Evolutionary conservation across 2,797 vertebrate species (phyloP).

Genomic region (Sebastes nivosus): DNA sequence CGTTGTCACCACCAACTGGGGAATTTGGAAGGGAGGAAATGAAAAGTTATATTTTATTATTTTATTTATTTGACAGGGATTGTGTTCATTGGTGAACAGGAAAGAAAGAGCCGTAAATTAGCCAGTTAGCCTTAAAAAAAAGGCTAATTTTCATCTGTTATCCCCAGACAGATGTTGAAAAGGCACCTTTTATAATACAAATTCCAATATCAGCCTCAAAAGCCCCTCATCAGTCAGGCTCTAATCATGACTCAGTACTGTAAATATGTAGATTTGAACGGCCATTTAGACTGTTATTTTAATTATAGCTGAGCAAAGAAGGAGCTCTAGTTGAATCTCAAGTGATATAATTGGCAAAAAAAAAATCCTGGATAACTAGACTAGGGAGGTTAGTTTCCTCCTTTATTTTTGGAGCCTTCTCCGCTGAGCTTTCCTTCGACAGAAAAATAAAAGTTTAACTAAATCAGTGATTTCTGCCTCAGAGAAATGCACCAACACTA

Average conservation of each 20-base stretch:
- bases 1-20: rapidly evolving
- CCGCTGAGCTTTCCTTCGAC: conserved; percentile 18
- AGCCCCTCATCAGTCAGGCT: not conserved
- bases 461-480: conserved; percentile 33
- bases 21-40: not conserved
- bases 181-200: too few species aligned
- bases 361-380: not conserved
- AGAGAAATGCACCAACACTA: conserved; percentile 29
- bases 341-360: conserved; percentile 1
- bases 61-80: not conserved
- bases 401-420: not conserved
- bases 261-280: not conserved
- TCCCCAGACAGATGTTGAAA: not conserved
- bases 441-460: conserved; percentile 27
- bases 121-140: not conserved
- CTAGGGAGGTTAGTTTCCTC: not conserved
- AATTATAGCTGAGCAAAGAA: not conserved
- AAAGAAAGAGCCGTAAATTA: not conserved
- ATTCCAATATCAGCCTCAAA: not conserved
- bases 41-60: not conserved
- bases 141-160: not conserved
- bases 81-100: not conserved
- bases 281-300: not conserved
- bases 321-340: not conserved
- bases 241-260: not conserved